A percentile compares a stretch with the other conserved stretches of the same genome.
phyloP scores from a whole-genome alignment of 2,113 vertebrate species.

The Puntigrus tetrazona region DNA sequence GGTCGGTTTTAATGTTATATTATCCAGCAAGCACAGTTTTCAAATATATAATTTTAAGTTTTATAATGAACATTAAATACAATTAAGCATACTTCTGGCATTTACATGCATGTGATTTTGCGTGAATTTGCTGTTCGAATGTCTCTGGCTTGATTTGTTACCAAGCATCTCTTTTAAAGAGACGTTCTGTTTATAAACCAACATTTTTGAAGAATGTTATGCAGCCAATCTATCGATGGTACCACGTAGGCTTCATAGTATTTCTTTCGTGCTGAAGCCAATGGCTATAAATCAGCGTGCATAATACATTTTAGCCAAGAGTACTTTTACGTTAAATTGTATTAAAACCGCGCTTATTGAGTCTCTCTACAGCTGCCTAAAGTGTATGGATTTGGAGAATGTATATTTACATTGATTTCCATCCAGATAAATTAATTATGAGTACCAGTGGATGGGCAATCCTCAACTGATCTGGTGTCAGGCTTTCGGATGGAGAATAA shows the following conservation, averaged over 20 bases:
- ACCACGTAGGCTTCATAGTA: no score
- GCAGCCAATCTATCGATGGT: no score
- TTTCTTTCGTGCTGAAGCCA: background rate
- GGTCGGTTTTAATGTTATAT: no score
- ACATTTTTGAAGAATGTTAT: no score
- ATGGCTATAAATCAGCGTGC: no score
- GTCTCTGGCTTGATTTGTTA: background rate
- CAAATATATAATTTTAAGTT: no score
- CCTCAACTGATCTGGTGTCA: slow-evolving; percentile 90
- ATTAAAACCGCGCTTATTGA: background rate
- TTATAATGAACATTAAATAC: no score
- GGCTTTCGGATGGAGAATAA: slow-evolving; percentile 93
- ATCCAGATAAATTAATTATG: slow-evolving; percentile 87
- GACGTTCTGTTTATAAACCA: no score
- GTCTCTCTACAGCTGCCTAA: background rate
- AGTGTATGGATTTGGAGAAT: background rate
- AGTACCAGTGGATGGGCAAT: slow-evolving; percentile 91
- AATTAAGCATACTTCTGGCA: no score
- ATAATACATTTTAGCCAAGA: background rate
- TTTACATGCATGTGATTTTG: background rate
- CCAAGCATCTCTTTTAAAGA: no score
- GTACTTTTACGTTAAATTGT: background rate
- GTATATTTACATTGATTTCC: background rate
- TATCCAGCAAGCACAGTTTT: no score
- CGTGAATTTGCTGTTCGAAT: background rate